Conservation (phyloP, 2,888 invertebrate genomes). For the Exephanes ischioxanthus region DNA sequence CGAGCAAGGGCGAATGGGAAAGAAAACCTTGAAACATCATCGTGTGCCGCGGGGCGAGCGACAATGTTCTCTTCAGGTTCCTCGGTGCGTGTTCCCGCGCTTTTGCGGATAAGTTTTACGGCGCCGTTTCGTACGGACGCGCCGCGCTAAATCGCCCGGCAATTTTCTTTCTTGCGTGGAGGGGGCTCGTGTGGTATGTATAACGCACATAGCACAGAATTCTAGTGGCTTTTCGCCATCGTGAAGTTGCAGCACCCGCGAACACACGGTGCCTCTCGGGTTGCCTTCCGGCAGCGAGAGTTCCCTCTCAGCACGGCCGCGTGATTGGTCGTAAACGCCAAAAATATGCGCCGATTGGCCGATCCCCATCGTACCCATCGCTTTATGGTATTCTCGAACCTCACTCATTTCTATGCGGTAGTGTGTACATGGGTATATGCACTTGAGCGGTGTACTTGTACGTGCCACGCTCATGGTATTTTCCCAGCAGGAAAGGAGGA, state of each 20-base stretch:
- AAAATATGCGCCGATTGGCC: conserved; percentile 83
- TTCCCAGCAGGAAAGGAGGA: conserved; percentile 13
- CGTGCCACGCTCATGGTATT: conserved; percentile 36
- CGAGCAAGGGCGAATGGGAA: conserved; percentile 15
- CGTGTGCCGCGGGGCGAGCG: not conserved
- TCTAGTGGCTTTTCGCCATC: conserved; percentile 25
- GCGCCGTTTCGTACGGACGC: conserved; percentile 77
- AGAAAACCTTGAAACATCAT: conserved; percentile 9
- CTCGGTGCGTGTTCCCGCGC: conserved; percentile 26
- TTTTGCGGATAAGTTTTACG: conserved; percentile 74
- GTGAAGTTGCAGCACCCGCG: conserved; percentile 38
- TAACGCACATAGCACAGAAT: conserved; percentile 5
- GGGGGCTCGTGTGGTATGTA: not conserved
- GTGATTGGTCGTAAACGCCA: conserved; percentile 84
- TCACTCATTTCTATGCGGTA: conserved; percentile 52
- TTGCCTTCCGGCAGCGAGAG: conserved; percentile 58
- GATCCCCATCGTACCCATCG: conserved; percentile 72
- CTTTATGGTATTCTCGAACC: conserved; percentile 75
- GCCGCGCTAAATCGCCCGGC: conserved; percentile 79
- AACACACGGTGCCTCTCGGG: conserved; percentile 22
- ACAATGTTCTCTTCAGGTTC: conserved; percentile 11
- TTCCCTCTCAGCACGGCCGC: conserved; percentile 71
- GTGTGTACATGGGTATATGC: not conserved
- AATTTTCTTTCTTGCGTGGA: conserved; percentile 79
- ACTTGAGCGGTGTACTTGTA: not conserved